Evolutionary conservation across 2,888 invertebrate genomes (phyloP), one percentile per base, ranked within the genome.

Genomic region (Diarsia dahlii): DNA sequence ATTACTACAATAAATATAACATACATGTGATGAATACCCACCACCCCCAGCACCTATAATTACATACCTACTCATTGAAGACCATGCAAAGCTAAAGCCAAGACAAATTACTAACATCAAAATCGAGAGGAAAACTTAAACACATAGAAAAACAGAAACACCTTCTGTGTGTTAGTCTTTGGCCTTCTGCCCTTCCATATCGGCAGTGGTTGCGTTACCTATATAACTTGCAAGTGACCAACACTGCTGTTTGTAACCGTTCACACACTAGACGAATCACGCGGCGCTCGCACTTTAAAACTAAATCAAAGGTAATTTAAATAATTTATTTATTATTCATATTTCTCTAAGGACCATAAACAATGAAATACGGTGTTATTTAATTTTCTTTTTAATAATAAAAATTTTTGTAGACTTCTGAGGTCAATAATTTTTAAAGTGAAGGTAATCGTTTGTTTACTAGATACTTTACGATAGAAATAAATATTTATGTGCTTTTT

Each of bases 121-220:
- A 73, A 10, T 10, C 15, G 18, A 74, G 58, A 66, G 63, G n/a
- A 74, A 76, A 73, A 63, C 39, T 28, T 50, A n/a, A 23, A 48
- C n/a, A 45, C 58, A 39, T 13, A 58, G 56, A 67, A n/a, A n/a
- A n/a, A 68, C 23, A 78, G 23, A 64, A 48, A 80, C 75, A 60
- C 82, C 82, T 76, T 84, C 87, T 85, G 84, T 63, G 71, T 56
- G 78, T 76, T 88, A 88, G 76, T 91, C 89, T 91, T 88, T 91
- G 93, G 88, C 91, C 90, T 91, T 90, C 89, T 90, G 91, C 94
- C 94, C 93, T 94, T 91, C 94, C 93, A 91, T 85, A 82, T 77
- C 82, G 83, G 78, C 84, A 81, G 84, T 83, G 84, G 84, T 88
- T 87, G 85, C 91, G 87, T 75, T 84, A 82, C 78, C 90, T 93